phyloP scores from a whole-genome alignment of 53 echinoderm and acorn worm genomes.

The Luidia sarsii region DNA sequence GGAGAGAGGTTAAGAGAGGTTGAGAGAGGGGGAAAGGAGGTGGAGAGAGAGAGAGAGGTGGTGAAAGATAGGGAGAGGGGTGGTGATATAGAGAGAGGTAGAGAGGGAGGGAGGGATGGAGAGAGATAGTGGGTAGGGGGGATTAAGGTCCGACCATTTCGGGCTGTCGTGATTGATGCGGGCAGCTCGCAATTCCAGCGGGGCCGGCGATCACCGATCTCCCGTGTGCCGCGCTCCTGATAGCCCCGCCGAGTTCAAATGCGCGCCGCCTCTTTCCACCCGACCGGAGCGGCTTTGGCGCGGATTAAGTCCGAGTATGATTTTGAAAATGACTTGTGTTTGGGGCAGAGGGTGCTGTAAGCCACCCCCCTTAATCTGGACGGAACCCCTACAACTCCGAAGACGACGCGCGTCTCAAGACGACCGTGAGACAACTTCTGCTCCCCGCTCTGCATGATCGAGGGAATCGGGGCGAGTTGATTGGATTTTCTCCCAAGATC shows the following conservation, averaged over 20 bases:
- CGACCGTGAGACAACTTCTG: slow-evolving; percentile 6
- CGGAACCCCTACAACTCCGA: slow-evolving; percentile 23
- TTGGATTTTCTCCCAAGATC: neutral
- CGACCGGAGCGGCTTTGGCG: neutral
- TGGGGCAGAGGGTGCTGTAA: slow-evolving; percentile 32
- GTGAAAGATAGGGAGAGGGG: too few species aligned
- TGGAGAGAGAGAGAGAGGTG: too few species aligned
- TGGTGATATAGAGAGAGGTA: slow-evolving; percentile 2
- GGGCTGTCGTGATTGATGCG: slow-evolving; percentile 38
- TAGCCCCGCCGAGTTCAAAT: slow-evolving; percentile 47
- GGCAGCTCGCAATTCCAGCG: slow-evolving; percentile 8
- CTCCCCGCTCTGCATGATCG: neutral
- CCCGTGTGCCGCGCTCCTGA: slow-evolving; percentile 22
- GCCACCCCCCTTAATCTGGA: slow-evolving; percentile 22
- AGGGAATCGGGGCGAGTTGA: slow-evolving; percentile 6
- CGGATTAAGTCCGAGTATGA: slow-evolving; percentile 51
- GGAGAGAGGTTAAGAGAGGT: too few species aligned
- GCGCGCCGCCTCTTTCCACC: slow-evolving; percentile 12
- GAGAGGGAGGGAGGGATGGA: neutral
- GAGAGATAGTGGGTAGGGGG: too few species aligned
- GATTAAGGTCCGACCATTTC: slow-evolving; percentile 12
- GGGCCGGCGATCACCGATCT: slow-evolving; percentile 1
- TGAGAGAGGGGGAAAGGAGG: too few species aligned
- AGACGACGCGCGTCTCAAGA: slow-evolving; percentile 26
- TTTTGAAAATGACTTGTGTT: slow-evolving; percentile 60